Evolutionary conservation across 2,113 vertebrate species (phyloP).

Genomic region (Nansenia antarctica): DNA sequence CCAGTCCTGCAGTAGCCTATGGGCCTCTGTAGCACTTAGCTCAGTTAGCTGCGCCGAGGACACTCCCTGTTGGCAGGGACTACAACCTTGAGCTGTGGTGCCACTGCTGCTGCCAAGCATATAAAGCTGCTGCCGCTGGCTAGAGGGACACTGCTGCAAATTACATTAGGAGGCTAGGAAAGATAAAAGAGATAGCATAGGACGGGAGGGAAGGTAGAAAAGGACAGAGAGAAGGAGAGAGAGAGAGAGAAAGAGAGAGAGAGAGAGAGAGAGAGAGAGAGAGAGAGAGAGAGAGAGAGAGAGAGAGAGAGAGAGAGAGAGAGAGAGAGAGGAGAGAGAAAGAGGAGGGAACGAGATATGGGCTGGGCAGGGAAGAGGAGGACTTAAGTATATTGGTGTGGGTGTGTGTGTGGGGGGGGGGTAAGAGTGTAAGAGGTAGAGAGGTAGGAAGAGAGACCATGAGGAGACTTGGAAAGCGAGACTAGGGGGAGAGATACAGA

Average conservation of each 20-base stretch:
- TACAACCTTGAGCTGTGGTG: conserved; percentile 47
- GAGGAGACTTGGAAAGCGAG: too few relatives aligned
- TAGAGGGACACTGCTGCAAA: conserved; percentile 20
- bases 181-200: conserved; percentile 13
- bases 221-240: neutral
- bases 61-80: conserved; percentile 25
- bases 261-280: neutral
- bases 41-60: neutral
- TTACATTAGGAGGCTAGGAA: conserved; percentile 10
- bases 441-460: too few relatives aligned
- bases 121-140: neutral
- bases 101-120: conserved; percentile 14
- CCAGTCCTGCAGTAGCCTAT: neutral
- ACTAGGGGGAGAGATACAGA: too few relatives aligned
- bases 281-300: neutral
- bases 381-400: conserved; percentile 4
- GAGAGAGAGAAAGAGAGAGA: neutral
- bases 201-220: neutral
- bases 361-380: too few relatives aligned
- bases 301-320: neutral
- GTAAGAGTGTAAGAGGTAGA: too few relatives aligned
- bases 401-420: neutral
- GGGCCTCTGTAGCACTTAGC: neutral
- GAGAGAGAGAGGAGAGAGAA: neutral
- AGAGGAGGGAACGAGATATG: neutral